Evolutionary conservation across 2,113 vertebrate species (phyloP).

Genomic region (Callithrix jacchus): DNA sequence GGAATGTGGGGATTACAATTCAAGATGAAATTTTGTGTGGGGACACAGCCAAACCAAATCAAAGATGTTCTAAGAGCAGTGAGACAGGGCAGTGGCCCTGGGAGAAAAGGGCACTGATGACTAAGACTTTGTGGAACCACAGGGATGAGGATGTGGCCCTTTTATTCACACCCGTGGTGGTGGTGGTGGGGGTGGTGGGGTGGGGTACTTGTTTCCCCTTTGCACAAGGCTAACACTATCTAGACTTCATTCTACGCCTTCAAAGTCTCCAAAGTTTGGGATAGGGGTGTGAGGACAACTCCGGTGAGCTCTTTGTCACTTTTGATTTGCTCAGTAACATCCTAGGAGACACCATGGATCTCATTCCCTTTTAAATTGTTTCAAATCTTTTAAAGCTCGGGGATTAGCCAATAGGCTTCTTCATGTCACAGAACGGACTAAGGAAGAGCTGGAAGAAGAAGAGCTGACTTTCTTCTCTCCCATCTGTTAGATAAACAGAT

Average conservation of each 20-base stretch:
- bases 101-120: background rate
- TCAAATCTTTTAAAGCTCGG: background rate
- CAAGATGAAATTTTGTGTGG: no score
- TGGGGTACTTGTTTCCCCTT: background rate
- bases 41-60: no score
- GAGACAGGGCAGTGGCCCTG: background rate
- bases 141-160: background rate
- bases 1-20: no score
- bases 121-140: background rate
- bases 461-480: background rate
- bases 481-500: background rate
- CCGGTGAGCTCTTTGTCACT: background rate
- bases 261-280: background rate
- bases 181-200: background rate
- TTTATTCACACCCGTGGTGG: background rate
- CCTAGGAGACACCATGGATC: background rate
- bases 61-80: background rate
- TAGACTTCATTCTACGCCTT: background rate
- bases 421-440: background rate
- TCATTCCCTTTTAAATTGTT: background rate
- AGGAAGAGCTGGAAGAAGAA: background rate
- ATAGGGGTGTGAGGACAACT: background rate
- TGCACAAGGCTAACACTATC: background rate
- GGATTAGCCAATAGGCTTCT: background rate
- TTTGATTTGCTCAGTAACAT: background rate